Evolutionary conservation across 2,888 invertebrate genomes (phyloP).

Genomic region (Archaeoteleia sp.): DNA sequence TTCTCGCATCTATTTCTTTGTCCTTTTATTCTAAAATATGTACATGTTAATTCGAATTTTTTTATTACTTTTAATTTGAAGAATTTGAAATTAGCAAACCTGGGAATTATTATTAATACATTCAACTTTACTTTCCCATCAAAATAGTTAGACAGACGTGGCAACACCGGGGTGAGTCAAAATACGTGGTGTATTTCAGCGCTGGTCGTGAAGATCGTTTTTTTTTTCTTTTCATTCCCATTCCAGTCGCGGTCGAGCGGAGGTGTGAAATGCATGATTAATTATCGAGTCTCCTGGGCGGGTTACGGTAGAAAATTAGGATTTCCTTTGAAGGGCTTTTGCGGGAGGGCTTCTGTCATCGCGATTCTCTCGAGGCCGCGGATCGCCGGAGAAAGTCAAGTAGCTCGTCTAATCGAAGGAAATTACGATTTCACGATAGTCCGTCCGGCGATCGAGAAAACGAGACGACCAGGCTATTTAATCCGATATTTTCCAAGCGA

Average conservation of each 20-base stretch:
- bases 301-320: conserved; percentile 46
- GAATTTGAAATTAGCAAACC: no score
- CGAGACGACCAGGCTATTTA: neutral
- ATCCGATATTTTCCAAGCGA: conserved; percentile 34
- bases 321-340: conserved; percentile 26
- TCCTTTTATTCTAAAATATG: no score
- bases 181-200: neutral
- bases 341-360: neutral
- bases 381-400: conserved; percentile 30
- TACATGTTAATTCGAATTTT: no score
- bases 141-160: conserved; percentile 5
- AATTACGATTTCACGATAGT: conserved; percentile 36
- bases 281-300: conserved; percentile 59
- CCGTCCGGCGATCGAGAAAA: conserved; percentile 1
- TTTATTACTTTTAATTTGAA: no score
- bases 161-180: conserved; percentile 9
- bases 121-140: neutral
- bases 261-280: conserved; percentile 71
- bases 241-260: conserved; percentile 42
- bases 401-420: conserved; percentile 36
- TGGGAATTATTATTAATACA: no score
- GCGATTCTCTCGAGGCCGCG: neutral
- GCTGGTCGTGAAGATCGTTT: no score
- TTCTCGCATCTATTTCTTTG: no score
- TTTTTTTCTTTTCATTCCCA: conserved; percentile 6